Conservation (phyloP, 1,140 invertebrate species). For the Anoplolepis gracilipes region DNA sequence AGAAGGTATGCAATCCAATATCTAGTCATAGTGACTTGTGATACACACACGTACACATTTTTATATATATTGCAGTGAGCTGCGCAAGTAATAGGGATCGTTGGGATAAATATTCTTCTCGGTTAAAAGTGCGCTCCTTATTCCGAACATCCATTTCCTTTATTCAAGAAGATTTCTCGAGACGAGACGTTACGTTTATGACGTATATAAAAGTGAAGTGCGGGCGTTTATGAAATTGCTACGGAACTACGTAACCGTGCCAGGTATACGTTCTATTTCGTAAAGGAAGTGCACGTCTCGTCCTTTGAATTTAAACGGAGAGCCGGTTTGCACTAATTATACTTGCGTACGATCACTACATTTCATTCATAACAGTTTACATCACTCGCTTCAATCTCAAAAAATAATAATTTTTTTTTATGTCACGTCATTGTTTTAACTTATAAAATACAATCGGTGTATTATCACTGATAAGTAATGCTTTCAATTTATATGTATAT, state of each 20-base stretch:
- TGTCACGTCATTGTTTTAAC: too few species aligned
- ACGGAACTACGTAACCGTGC: neutral
- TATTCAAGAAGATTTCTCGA: slow-evolving; percentile 43
- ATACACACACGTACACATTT: neutral
- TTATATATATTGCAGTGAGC: neutral
- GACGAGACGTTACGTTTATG: slow-evolving; percentile 47
- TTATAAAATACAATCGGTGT: too few species aligned
- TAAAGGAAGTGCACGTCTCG: slow-evolving; percentile 6
- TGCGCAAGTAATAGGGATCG: neutral
- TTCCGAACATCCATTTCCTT: slow-evolving; percentile 17
- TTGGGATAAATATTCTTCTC: slow-evolving; percentile 24
- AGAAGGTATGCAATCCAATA: neutral
- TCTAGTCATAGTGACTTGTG: neutral
- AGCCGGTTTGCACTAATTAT: neutral
- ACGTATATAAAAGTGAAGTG: slow-evolving; percentile 41
- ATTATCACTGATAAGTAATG: too few species aligned
- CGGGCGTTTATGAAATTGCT: slow-evolving; percentile 36
- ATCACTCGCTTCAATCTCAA: neutral
- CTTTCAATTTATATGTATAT: too few species aligned
- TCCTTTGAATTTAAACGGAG: slow-evolving; percentile 18
- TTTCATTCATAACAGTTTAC: neutral
- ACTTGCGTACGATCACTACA: neutral
- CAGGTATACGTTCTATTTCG: slow-evolving; percentile 33
- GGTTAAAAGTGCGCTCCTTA: neutral
- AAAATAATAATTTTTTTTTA: neutral